Evolutionary conservation across 2,888 invertebrate genomes (phyloP).

Genomic region (Caradrina clavipalpis): DNA sequence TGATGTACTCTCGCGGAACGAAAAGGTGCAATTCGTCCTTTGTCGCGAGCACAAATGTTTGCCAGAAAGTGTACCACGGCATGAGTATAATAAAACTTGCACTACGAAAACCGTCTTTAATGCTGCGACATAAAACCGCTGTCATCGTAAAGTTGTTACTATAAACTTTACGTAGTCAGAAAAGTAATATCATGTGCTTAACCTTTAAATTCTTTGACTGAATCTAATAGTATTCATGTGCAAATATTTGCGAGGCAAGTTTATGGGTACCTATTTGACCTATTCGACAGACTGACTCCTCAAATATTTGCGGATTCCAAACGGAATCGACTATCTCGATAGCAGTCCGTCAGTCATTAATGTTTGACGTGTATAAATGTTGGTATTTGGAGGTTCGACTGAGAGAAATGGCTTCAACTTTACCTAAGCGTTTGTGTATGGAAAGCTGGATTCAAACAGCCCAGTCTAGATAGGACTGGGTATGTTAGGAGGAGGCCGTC

Average conservation of each 20-base stretch:
- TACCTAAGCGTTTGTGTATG: not conserved
- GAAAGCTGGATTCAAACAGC: not conserved
- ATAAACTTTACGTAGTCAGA: not conserved
- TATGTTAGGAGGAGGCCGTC: too few species aligned
- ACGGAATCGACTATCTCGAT: constrained; percentile 5
- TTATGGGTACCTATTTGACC: constrained; percentile 6
- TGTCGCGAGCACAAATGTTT: too few species aligned
- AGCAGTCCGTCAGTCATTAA: not conserved
- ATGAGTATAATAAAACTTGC: too few species aligned
- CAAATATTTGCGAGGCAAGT: constrained; percentile 18
- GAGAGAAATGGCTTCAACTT: not conserved
- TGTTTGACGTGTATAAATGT: constrained; percentile 2
- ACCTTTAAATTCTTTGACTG: not conserved
- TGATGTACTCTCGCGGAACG: not conserved
- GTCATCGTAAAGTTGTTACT: too few species aligned
- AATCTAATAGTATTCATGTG: not conserved
- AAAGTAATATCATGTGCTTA: not conserved
- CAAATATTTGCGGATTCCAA: constrained; percentile 38
- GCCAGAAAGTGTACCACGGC: too few species aligned
- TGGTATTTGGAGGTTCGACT: not conserved
- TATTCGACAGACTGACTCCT: not conserved
- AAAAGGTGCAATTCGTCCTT: not conserved
- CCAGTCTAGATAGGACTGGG: too few species aligned
- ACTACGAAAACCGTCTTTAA: too few species aligned
- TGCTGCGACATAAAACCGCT: too few species aligned